Percentiles rank a stretch among this genome's conserved stretches.
Conservation (phyloP, 2,888 invertebrate species). For the Pterostichus madidus region DNA sequence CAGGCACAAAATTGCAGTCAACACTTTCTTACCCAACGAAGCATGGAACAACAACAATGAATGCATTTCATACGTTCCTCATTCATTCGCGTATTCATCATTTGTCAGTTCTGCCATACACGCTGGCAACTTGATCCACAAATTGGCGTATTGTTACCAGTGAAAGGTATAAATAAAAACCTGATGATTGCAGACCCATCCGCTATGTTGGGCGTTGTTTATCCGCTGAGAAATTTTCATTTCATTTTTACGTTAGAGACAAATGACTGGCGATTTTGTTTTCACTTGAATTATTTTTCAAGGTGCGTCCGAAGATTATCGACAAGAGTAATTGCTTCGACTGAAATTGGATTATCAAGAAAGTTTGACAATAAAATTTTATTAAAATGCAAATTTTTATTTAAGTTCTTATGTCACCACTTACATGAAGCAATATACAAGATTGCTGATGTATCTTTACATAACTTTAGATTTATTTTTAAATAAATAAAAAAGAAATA, state of each 20-base stretch:
- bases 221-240: slow-evolving; percentile 57
- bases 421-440: slow-evolving; percentile 8
- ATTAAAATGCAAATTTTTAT: slow-evolving; percentile 22
- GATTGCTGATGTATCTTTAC: no score
- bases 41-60: slow-evolving; percentile 51
- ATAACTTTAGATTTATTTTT: no score
- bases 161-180: slow-evolving; percentile 55
- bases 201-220: slow-evolving; percentile 51
- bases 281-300: slow-evolving; percentile 51
- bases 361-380: slow-evolving; percentile 26
- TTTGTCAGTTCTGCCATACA: slow-evolving; percentile 32
- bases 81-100: slow-evolving; percentile 27
- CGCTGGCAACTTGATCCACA: slow-evolving; percentile 9
- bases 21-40: slow-evolving; percentile 48
- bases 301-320: slow-evolving; percentile 50
- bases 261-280: slow-evolving; percentile 57
- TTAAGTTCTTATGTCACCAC: slow-evolving; percentile 24
- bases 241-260: slow-evolving; percentile 56
- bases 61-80: slow-evolving; percentile 33
- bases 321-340: neutral
- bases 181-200: slow-evolving; percentile 22
- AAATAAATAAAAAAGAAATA: no score
- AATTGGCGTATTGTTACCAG: slow-evolving; percentile 46
- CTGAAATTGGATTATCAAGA: slow-evolving; percentile 1
- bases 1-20: slow-evolving; percentile 20